These are phyloP conservation scores for Portunus trituberculatus DNA, from an alignment of 1,140 invertebrate genomes.

Conservation along the genomic window DNA sequence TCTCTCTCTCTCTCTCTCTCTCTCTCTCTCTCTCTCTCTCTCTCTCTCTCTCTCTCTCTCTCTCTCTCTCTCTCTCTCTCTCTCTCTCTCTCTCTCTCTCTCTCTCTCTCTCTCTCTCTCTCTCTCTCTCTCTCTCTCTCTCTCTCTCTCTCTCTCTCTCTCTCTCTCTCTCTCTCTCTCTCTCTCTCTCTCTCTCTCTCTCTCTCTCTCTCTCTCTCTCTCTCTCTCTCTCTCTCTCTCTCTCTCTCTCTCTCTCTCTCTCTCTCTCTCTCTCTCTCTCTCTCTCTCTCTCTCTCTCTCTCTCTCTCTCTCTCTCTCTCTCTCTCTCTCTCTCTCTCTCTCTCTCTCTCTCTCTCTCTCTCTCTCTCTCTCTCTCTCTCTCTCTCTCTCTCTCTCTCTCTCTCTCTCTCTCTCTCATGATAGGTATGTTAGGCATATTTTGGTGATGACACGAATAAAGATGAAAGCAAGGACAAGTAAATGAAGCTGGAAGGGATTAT, in stretches of 20 bases:
- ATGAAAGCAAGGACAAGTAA: too few relatives aligned
- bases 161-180: not conserved
- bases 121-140: not conserved
- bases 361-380: slow-evolving; percentile 17
- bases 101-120: too few relatives aligned
- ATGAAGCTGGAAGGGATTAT: too few relatives aligned
- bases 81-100: not conserved
- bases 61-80: not conserved
- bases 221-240: slow-evolving; percentile 18
- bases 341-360: not conserved
- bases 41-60: not conserved
- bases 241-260: too few relatives aligned
- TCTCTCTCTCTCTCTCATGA: not conserved
- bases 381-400: slow-evolving; percentile 17
- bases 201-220: not conserved
- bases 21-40: not conserved
- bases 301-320: not conserved
- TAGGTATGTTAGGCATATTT: too few relatives aligned
- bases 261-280: not conserved
- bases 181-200: not conserved
- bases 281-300: not conserved
- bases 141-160: not conserved
- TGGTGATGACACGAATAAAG: too few relatives aligned
- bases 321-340: not conserved
- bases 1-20: not conserved